These are phyloP conservation scores for Aphis craccivora DNA, from an alignment of 1,140 invertebrate genomes.

Conservation along the genomic window DNA sequence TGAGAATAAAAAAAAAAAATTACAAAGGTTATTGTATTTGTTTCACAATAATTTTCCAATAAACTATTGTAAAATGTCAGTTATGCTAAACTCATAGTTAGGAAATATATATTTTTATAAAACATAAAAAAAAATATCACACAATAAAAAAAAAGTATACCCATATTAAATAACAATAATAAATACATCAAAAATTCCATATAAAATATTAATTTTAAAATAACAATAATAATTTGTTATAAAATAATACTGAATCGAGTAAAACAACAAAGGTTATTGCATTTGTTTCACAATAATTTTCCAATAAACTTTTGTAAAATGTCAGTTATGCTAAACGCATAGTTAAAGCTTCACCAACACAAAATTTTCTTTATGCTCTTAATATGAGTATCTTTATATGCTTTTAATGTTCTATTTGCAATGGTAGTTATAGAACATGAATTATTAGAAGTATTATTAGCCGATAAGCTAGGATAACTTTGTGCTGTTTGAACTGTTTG, in stretches of 20 bases:
- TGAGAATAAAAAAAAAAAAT: neutral
- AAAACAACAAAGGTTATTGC: neutral
- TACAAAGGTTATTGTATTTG: neutral
- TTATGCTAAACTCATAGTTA: no score
- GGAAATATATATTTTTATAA: no score
- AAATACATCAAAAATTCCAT: no score
- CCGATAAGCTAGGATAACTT: conserved; percentile 90
- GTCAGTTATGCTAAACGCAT: no score
- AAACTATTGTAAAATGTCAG: conserved; percentile 27
- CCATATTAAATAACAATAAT: no score
- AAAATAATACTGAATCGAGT: conserved; percentile 6
- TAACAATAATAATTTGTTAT: neutral
- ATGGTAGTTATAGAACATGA: conserved; percentile 64
- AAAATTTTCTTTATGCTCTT: no score
- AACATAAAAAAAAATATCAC: no score
- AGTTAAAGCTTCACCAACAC: no score
- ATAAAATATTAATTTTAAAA: neutral
- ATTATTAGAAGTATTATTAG: conserved; percentile 70
- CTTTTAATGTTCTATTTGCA: conserved; percentile 55
- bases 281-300: neutral
- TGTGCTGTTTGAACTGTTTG: conserved; percentile 95
- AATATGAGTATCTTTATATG: no score
- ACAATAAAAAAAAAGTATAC: no score
- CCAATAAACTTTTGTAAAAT: neutral
- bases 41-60: neutral